Base-by-base conservation (phyloP, 2,113 vertebrate genomes). In the Micronycteris hirsuta region DNA sequence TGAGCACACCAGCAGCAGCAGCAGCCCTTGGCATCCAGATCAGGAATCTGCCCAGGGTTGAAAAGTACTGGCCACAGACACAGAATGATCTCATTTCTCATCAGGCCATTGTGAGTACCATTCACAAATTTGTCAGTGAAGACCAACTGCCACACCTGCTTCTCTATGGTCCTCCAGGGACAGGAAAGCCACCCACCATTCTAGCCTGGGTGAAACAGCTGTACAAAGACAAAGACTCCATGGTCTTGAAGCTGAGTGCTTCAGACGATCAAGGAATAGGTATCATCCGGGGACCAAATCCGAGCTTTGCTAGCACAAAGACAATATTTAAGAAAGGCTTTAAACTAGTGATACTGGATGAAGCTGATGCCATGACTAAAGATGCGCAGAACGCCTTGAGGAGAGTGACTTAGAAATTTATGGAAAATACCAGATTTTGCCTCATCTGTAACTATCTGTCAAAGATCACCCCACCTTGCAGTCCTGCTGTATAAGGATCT, bases 241-340 rank as follows among this genome's bases (percentile, higher is more conserved):
- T 12, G 58, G 24, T 61, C 58, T 61, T 61, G 58, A 28, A 99
- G 99, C 98, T 99, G 71, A 99, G 99, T 4, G 99, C 99, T 20
- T 99, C 99, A 0, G 99, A 99, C 1, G 99, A 99, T 98, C 97
- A 99, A n/a, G 99, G 99, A 1, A 99, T 99, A 6, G 99, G 99
- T 81, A 99, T 99, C 0, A 99, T 99, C 1, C 98, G 99, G 87
- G 99, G 99, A 11, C 99, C 99, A 3, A 98, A 99, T 97, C 98
- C 99, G 97, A 99, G 99, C 93, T 99, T 99, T 14, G 98, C 99
- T 97, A 99, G 99, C 98, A 99, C 99, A 71, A 99, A 99, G 95
- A 99, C 99, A 76, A 99, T 99, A 97, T 99, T 99, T 97, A 99
- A 99, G 99, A 99, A 99, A 97, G 99, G 99, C 89, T 99, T 99